Evolutionary conservation across 2,888 invertebrate genomes (phyloP), one percentile per base, ranked within the genome.

Genomic region (Coremacera marginata): DNA sequence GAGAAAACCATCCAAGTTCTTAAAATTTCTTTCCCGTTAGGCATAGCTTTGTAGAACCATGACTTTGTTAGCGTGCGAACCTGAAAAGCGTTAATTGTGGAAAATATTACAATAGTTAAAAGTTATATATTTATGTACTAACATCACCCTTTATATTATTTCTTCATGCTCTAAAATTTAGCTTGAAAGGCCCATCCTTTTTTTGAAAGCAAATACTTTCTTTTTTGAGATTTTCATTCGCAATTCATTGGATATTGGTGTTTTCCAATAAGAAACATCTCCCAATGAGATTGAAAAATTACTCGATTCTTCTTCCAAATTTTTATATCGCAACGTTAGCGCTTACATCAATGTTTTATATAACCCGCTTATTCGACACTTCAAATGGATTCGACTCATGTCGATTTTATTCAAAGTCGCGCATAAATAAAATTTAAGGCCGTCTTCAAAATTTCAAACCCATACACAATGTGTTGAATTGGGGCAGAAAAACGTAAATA

Each of bases 21-120:
- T 27, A 70, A 70, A 19, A 70, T 22, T 49, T 70, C 22, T 52
- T 70, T 52, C 7, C 25, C 25, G 11, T 70, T 70, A n/a, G 70
- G 70, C 70, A 70, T 70, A 27, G 49, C 51, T 51, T 70, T 70
- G 51, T 70, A 51, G 31, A 70, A 70, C 70, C 70, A 70, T 9
- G 19, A 5, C 49, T 70, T 70, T 25, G 52, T 25, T 51, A 70
- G 44, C 25, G 16, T 49, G 70, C 70, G 70, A 37, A n/a, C 55
- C 27, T 51, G 5, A 11, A 25, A 22, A n/a, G 37, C 37, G 37
- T 37, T 37, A 37, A 37, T 37, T 37, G 37, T 8, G 37, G 37
- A 37, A 37, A 37, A 37, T 37, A 37, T 37, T 37, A 37, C 1
- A 37, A 37, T 37, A 37, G 37, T 37, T 5, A 37, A 37, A 37